Evolutionary conservation across 2,113 vertebrate genomes (phyloP).

Genomic region (Pteropus alecto): DNA sequence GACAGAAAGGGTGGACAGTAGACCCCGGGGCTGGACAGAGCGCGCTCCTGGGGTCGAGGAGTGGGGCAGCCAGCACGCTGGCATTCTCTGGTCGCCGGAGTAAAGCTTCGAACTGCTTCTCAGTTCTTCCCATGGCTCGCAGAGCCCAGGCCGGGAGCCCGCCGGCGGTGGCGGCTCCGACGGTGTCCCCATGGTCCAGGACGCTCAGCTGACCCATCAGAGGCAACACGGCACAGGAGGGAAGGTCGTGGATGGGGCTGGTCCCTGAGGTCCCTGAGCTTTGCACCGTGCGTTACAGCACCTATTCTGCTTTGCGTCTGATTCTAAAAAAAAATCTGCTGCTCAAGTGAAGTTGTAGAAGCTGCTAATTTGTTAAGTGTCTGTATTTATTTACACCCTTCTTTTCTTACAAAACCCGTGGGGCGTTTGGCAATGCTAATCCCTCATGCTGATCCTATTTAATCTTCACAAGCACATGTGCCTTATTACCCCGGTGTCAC

Average conservation of each 20-base stretch:
- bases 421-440: background rate
- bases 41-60: too few species aligned
- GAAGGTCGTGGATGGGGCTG: too few species aligned
- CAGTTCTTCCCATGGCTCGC: background rate
- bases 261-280: too few species aligned
- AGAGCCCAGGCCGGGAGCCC: too few species aligned
- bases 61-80: background rate
- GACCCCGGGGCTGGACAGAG: too few species aligned
- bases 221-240: too few species aligned
- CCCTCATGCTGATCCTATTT: too few species aligned
- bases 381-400: background rate
- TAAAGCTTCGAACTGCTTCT: background rate
- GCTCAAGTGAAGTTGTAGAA: background rate
- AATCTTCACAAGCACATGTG: background rate
- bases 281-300: background rate
- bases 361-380: background rate
- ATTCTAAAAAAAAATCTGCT: background rate
- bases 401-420: background rate
- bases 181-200: too few species aligned
- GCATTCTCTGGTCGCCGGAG: background rate
- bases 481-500: background rate
- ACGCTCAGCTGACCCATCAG: too few species aligned
- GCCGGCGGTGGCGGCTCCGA: too few species aligned
- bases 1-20: too few species aligned
- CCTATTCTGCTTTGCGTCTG: background rate